These are phyloP conservation scores for Iselma pallidipennis DNA, from an alignment of 2,888 invertebrate genomes.

Conservation along the genomic window DNA sequence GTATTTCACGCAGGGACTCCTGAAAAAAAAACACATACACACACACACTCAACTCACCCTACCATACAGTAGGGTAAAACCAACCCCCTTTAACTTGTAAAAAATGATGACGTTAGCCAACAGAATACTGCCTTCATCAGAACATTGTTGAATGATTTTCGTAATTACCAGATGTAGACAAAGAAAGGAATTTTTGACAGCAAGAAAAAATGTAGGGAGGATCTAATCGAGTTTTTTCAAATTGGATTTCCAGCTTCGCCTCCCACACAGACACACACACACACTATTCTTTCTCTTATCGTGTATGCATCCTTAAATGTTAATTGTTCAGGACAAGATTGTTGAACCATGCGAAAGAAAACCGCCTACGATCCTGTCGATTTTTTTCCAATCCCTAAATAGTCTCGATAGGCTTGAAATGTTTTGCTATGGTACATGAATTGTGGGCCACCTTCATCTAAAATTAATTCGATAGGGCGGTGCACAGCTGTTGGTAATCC, in stretches of 20 bases:
- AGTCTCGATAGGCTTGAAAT: too few relatives aligned
- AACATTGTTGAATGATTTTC: constrained; percentile 15
- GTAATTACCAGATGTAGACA: constrained; percentile 18
- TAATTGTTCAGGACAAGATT: too few relatives aligned
- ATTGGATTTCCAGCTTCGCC: background rate
- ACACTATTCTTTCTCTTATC: too few relatives aligned
- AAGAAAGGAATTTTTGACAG: constrained; percentile 12
- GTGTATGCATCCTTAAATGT: too few relatives aligned
- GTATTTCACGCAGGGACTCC: constrained; percentile 11
- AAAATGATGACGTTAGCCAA: constrained; percentile 14
- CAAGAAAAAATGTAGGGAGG: background rate
- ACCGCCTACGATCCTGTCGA: background rate
- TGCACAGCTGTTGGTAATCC: constrained; percentile 22
- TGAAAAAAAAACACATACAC: background rate
- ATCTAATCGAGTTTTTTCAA: background rate
- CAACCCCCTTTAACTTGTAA: constrained; percentile 11
- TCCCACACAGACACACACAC: too few relatives aligned
- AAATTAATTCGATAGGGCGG: constrained; percentile 24
- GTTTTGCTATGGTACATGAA: background rate
- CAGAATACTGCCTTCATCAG: constrained; percentile 10
- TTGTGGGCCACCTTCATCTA: constrained; percentile 6
- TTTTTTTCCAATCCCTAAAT: too few relatives aligned
- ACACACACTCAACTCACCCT: too few relatives aligned
- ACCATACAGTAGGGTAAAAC: background rate
- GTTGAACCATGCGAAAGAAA: too few relatives aligned